Evolutionary conservation across 2,113 vertebrate species (phyloP).

Genomic region (Nannospalax galili): DNA sequence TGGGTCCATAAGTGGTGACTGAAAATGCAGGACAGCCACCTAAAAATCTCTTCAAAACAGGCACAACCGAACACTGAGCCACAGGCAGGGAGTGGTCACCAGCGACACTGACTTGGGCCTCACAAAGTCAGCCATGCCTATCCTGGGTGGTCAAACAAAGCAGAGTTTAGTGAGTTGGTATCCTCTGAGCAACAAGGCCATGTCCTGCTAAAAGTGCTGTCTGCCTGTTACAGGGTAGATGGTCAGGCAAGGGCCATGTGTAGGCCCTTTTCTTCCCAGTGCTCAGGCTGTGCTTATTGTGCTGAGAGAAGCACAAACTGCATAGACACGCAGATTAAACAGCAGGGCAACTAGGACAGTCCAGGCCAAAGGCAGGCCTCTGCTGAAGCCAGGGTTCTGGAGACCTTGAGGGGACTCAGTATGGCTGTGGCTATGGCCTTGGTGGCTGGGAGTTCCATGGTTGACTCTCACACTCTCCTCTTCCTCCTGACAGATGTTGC

Average conservation of each 20-base stretch:
- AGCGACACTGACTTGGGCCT: no score
- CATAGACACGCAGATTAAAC: not conserved
- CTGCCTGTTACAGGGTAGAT: not conserved
- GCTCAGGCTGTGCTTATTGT: not conserved
- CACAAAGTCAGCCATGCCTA: not conserved
- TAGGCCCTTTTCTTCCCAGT: not conserved
- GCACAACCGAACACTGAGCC: not conserved
- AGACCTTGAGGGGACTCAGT: no score
- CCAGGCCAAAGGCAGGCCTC: not conserved
- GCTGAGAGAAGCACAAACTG: not conserved
- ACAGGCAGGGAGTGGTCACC: not conserved
- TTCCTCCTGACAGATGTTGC: slow-evolving; percentile 89
- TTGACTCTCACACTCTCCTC: not conserved
- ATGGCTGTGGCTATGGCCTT: not conserved
- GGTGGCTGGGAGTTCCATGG: not conserved
- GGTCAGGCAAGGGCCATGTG: no score
- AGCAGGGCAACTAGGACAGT: not conserved
- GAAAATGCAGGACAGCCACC: not conserved
- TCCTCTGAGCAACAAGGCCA: not conserved
- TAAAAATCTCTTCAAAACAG: not conserved
- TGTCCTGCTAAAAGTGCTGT: not conserved
- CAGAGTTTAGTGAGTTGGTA: not conserved
- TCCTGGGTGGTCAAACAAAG: not conserved
- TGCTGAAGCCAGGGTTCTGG: not conserved
- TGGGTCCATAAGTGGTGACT: not conserved